Base-by-base conservation (phyloP, 2,797 vertebrate genomes). In the Lates japonicus region DNA sequence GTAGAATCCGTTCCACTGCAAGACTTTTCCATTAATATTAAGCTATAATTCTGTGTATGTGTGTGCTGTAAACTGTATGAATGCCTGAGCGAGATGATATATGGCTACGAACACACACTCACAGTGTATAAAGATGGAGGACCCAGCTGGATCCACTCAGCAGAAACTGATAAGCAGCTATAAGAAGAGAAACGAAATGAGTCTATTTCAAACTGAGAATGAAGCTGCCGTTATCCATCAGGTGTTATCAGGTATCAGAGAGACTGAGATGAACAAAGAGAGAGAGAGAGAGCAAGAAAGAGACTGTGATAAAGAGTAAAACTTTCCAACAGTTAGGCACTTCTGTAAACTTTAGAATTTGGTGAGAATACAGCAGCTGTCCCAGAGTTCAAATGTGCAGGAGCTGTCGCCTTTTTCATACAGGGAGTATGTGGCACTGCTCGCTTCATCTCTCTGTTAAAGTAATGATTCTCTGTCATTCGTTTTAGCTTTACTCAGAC, bases 131-230 rank as follows among this genome's bases (percentile, higher is more conserved):
- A 33, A 71, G 49, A 59, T 17, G 64, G 41, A 71, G 65, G 73
- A 83, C 59, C 59, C 81, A 86, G 83, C 80, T 91, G 83, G 76
- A 86, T 66, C 64, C 81, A 70, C 73, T 84, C 64, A 71, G 51
- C 25, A 51, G 68, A 67, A 48, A 68, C 64, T 59, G 72, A 81
- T 67, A 37, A 76, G 76, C 63, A 66, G 63, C 52, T 39, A 51
- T 31, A 39, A 19, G 75, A 81, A 39, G 42, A 83, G 54, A 20
- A 80, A 61, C 58, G 9, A 85, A 68, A 70, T 9, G 3, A 54
- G 39, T 61, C 58, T 22, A 41, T 74, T 46, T 78, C 55, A 72
- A 35, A 48, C 7, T 29, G 67, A 61, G 74, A 49, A 33, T 6
- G 65, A 55, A 54, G 63, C 44, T 9, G 25, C 66, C 11, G 31